Evolutionary conservation across 2,113 vertebrate genomes (phyloP).

Genomic region (Sinocyclocheilus rhinocerous): DNA sequence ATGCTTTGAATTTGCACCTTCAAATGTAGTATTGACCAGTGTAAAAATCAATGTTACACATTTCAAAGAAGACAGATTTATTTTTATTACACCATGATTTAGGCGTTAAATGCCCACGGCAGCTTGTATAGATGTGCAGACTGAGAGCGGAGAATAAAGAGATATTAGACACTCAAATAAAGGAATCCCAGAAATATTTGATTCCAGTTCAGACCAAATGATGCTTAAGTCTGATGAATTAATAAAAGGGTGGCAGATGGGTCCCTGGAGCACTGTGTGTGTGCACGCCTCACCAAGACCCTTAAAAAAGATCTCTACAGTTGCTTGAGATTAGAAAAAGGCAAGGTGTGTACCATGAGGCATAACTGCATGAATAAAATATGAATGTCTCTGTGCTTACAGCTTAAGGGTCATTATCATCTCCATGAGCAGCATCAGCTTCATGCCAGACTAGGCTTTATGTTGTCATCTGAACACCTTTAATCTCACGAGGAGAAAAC

Average conservation of each 20-base stretch:
- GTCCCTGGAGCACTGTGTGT: slow-evolving; percentile 77
- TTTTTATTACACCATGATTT: slow-evolving; percentile 53
- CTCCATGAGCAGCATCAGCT: slow-evolving; percentile 39
- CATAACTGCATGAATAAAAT: slow-evolving; percentile 60
- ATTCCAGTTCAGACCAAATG: slow-evolving; percentile 78
- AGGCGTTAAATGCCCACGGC: slow-evolving; percentile 45
- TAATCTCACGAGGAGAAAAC: slow-evolving; percentile 35
- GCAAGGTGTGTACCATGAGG: slow-evolving; percentile 46
- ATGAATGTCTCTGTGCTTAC: slow-evolving; percentile 40
- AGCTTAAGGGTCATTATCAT: slow-evolving; percentile 56
- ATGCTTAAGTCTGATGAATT: slow-evolving; percentile 82
- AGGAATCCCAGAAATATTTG: slow-evolving; percentile 66
- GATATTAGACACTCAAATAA: slow-evolving; percentile 38
- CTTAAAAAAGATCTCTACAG: slow-evolving; percentile 49
- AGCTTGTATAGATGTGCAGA: slow-evolving; percentile 11
- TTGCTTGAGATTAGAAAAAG: slow-evolving; percentile 53
- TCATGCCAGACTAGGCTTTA: slow-evolving; percentile 50
- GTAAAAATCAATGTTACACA: slow-evolving; percentile 45
- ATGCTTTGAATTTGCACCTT: slow-evolving; percentile 39
- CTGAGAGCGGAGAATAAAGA: slow-evolving; percentile 19
- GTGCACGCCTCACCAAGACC: slow-evolving; percentile 40
- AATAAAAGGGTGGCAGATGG: slow-evolving; percentile 81
- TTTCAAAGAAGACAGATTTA: slow-evolving; percentile 48
- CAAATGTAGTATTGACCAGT: slow-evolving; percentile 38
- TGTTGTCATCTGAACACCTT: slow-evolving; percentile 36